Percentiles rank a stretch among this genome's conserved stretches.
Conservation (phyloP, 2,113 vertebrate species). For the Sebastes fasciatus region DNA sequence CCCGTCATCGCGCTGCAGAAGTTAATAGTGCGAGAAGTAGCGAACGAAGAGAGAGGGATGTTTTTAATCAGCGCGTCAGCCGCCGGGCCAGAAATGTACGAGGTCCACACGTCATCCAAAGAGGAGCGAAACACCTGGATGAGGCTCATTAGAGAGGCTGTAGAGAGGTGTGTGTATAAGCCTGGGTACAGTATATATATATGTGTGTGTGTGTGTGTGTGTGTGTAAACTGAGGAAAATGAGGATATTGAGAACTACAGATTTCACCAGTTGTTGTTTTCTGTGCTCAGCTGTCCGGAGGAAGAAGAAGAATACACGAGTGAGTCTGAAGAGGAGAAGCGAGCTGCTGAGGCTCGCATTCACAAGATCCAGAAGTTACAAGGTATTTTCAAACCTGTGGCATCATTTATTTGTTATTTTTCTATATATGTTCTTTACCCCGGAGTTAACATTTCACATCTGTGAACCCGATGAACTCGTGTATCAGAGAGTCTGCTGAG, state of each 20-base stretch:
- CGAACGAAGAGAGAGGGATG: slow-evolving; percentile 96
- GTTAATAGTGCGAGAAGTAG: slow-evolving; percentile 96
- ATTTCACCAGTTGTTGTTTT: background rate
- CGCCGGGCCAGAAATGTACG: slow-evolving; percentile 97
- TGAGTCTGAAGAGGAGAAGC: slow-evolving; percentile 92
- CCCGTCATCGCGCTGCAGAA: slow-evolving; percentile 95
- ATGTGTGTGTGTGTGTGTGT: background rate
- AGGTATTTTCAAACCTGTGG: slow-evolving; percentile 77
- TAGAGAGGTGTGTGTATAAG: slow-evolving; percentile 87
- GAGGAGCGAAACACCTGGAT: slow-evolving; percentile 96
- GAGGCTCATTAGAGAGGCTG: slow-evolving; percentile 93
- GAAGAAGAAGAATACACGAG: slow-evolving; percentile 89
- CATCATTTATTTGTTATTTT: background rate
- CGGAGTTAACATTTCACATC: background rate
- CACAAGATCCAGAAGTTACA: slow-evolving; percentile 91
- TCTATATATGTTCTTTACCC: background rate
- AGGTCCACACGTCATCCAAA: slow-evolving; percentile 92
- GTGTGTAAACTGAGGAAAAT: background rate
- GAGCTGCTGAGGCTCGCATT: slow-evolving; percentile 88
- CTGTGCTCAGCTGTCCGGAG: slow-evolving; percentile 89
- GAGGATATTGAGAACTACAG: background rate
- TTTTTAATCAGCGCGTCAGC: slow-evolving; percentile 96
- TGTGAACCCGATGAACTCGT: slow-evolving; percentile 10
- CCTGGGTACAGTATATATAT: background rate
- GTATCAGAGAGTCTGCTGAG: slow-evolving; percentile 83